These are phyloP conservation scores for Koerneria pararmatus DNA, from an alignment of 2,888 invertebrate genomes.

Conservation along the genomic window DNA sequence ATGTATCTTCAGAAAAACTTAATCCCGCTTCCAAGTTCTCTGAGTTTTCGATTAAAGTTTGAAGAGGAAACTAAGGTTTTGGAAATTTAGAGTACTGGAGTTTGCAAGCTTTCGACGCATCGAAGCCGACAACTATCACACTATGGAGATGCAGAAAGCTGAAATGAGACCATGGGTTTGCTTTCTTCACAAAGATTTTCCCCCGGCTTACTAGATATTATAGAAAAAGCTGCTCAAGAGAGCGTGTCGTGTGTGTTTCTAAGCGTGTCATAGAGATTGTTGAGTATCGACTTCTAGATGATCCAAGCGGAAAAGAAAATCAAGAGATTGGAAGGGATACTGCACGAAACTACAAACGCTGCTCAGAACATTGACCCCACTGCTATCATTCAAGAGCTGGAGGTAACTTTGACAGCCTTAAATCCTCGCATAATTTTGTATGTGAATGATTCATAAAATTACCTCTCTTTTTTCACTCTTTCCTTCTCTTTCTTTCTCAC, in stretches of 20 bases:
- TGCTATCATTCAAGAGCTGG: slow-evolving; percentile 71
- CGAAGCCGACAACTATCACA: slow-evolving; percentile 68
- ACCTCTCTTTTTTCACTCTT: too few relatives aligned
- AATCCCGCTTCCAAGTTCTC: too few relatives aligned
- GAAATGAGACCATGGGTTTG: slow-evolving; percentile 64
- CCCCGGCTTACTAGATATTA: too few relatives aligned
- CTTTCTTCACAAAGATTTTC: neutral
- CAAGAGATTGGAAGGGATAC: slow-evolving; percentile 68
- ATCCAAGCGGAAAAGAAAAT: slow-evolving; percentile 32
- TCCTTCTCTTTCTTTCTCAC: too few relatives aligned
- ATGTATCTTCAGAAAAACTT: too few relatives aligned
- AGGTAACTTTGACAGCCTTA: slow-evolving; percentile 58
- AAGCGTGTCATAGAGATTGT: neutral
- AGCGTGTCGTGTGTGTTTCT: too few relatives aligned
- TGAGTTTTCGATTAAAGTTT: too few relatives aligned
- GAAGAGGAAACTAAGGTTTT: too few relatives aligned
- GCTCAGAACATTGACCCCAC: slow-evolving; percentile 68
- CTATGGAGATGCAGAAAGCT: slow-evolving; percentile 66
- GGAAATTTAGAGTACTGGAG: slow-evolving; percentile 26
- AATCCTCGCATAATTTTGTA: too few relatives aligned
- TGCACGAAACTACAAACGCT: slow-evolving; percentile 67
- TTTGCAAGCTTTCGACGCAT: slow-evolving; percentile 65
- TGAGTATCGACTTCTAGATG: slow-evolving; percentile 25
- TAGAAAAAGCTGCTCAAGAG: too few relatives aligned
- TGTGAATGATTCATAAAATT: too few relatives aligned